A percentile compares a stretch with the other conserved stretches of the same genome.
phyloP scores from a whole-genome alignment of 2,113 vertebrate species.

The Macquaria australasica region DNA sequence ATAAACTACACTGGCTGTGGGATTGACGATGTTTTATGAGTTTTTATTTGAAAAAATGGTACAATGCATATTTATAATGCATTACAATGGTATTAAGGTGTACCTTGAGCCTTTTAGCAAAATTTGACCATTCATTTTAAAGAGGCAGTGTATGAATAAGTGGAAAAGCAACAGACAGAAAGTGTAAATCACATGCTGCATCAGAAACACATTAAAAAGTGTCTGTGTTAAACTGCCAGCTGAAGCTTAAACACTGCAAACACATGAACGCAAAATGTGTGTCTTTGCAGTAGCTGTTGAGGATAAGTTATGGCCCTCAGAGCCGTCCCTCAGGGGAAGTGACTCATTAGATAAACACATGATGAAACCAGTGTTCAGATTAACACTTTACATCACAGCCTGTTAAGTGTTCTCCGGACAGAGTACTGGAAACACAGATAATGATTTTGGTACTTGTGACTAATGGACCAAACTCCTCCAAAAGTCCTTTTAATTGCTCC shows the following conservation, averaged over 20 bases:
- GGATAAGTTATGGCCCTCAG: conserved; percentile 46
- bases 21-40: too few species aligned
- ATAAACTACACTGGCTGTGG: too few species aligned
- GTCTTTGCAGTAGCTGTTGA: conserved; percentile 39
- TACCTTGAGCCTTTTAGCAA: too few species aligned
- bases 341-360: conserved; percentile 61
- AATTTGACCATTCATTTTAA: too few species aligned
- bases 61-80: too few species aligned
- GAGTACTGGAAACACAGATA: conserved; percentile 3
- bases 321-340: conserved; percentile 27
- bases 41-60: too few species aligned
- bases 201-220: background rate
- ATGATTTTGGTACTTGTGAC: background rate
- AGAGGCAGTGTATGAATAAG: too few species aligned
- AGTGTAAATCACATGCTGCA: conserved; percentile 28
- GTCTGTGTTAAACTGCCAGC: too few species aligned
- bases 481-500: background rate
- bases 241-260: too few species aligned
- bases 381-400: too few species aligned
- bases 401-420: background rate
- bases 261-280: background rate
- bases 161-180: conserved; percentile 27
- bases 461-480: background rate
- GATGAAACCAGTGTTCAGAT: conserved; percentile 21
- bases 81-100: too few species aligned